Conservation (phyloP, 1,140 invertebrate species). For the Paralvinella palmiformis region DNA sequence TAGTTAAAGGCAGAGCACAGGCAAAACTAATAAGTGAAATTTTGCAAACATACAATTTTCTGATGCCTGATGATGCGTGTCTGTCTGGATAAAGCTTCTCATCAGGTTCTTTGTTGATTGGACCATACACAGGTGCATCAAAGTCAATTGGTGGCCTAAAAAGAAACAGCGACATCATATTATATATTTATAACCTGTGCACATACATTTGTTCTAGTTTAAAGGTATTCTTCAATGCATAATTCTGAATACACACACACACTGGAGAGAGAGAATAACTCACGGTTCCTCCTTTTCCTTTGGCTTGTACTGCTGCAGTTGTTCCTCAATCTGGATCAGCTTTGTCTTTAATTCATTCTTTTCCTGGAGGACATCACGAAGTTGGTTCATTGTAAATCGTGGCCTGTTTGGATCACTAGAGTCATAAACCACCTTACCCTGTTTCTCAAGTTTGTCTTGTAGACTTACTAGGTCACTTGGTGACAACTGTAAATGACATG, state of each 20-base stretch:
- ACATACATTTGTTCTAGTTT: too few species aligned
- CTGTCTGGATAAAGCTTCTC: slow-evolving; percentile 66
- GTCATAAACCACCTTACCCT: slow-evolving; percentile 50
- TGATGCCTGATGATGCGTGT: slow-evolving; percentile 72
- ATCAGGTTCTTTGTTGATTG: slow-evolving; percentile 88
- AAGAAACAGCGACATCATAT: too few species aligned
- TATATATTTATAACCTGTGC: too few species aligned
- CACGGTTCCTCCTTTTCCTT: too few species aligned
- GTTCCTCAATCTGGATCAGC: slow-evolving; percentile 80
- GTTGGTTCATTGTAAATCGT: slow-evolving; percentile 80
- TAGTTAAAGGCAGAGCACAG: too few species aligned
- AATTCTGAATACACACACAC: too few species aligned
- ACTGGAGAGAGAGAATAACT: too few species aligned
- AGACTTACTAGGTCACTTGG: slow-evolving; percentile 24
- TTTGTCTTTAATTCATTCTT: slow-evolving; percentile 80
- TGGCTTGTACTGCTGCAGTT: slow-evolving; percentile 66
- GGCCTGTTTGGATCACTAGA: slow-evolving; percentile 65
- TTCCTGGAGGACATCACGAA: slow-evolving; percentile 81
- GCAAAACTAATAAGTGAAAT: too few species aligned
- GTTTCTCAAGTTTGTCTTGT: slow-evolving; percentile 29
- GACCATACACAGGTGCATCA: slow-evolving; percentile 84
- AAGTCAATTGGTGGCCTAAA: too few species aligned
- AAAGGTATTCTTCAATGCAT: too few species aligned
- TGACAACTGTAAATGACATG: background rate
- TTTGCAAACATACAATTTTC: slow-evolving; percentile 86